A percentile compares a stretch with the other conserved stretches of the same genome.
Evolutionary conservation across 2,797 vertebrate species (phyloP).

Genomic region (Varecia variegata): DNA sequence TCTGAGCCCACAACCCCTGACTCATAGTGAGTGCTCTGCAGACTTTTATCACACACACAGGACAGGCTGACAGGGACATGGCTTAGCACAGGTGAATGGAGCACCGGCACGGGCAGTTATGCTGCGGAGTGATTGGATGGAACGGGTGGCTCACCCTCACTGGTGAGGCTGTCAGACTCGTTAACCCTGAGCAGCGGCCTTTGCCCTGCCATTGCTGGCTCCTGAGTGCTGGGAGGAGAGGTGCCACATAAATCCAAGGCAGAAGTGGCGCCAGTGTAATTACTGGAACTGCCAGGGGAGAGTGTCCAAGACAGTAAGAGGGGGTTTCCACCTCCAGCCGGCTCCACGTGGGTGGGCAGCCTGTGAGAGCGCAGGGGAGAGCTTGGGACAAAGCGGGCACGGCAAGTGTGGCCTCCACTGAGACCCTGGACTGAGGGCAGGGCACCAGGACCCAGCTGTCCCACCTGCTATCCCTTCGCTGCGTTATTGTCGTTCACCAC

Average conservation of each 20-base stretch:
- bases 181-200: background rate
- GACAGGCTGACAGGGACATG: background rate
- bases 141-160: too few relatives aligned
- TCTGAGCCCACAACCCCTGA: background rate
- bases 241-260: background rate
- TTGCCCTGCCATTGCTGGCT: background rate
- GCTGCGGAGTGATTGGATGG: background rate
- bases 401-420: background rate
- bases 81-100: too few relatives aligned
- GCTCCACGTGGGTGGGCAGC: too few relatives aligned
- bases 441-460: fast-evolving
- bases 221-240: background rate
- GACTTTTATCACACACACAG: background rate
- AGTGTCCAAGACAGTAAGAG: background rate
- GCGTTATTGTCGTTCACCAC: fast-evolving
- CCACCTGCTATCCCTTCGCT: fast-evolving
- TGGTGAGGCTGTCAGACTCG: background rate
- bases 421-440: background rate
- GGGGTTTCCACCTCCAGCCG: background rate
- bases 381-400: background rate
- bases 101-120: background rate
- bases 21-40: background rate
- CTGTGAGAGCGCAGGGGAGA: background rate
- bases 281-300: background rate
- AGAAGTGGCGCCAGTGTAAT: background rate